These are phyloP conservation scores for Helicolenus hilgendorfi DNA, from an alignment of 2,797 vertebrate species.

Conservation along the genomic window DNA sequence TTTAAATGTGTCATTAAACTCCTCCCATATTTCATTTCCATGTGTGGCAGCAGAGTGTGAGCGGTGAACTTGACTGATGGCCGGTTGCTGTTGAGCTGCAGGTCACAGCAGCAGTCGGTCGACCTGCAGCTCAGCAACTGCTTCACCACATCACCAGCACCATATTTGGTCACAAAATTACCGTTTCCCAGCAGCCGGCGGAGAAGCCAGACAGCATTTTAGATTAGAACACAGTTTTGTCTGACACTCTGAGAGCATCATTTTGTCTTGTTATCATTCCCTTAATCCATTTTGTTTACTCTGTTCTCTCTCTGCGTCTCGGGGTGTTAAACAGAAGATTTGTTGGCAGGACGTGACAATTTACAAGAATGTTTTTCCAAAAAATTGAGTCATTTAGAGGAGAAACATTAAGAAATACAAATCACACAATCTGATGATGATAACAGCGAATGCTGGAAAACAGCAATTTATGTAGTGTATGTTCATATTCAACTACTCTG, in stretches of 20 bases:
- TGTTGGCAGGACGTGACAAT: neutral
- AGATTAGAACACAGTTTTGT: neutral
- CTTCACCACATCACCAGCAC: neutral
- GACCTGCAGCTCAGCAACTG: neutral
- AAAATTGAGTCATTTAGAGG: neutral
- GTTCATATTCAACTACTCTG: neutral
- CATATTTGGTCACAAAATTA: neutral
- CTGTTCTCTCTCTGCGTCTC: neutral
- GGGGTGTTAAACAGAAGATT: neutral
- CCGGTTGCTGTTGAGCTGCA: neutral
- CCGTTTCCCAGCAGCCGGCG: neutral
- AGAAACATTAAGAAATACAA: neutral
- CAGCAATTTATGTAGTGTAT: neutral
- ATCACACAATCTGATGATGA: neutral
- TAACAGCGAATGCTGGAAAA: neutral
- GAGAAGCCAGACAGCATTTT: neutral
- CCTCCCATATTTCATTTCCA: neutral
- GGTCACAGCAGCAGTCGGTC: neutral
- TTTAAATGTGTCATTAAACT: neutral
- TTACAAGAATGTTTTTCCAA: neutral
- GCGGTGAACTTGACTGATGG: neutral
- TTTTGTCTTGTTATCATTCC: neutral
- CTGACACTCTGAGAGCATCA: neutral
- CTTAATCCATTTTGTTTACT: neutral
- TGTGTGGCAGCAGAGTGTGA: neutral